Evolutionary conservation across 2,113 vertebrate species (phyloP).

Genomic region (Pedetes capensis): DNA sequence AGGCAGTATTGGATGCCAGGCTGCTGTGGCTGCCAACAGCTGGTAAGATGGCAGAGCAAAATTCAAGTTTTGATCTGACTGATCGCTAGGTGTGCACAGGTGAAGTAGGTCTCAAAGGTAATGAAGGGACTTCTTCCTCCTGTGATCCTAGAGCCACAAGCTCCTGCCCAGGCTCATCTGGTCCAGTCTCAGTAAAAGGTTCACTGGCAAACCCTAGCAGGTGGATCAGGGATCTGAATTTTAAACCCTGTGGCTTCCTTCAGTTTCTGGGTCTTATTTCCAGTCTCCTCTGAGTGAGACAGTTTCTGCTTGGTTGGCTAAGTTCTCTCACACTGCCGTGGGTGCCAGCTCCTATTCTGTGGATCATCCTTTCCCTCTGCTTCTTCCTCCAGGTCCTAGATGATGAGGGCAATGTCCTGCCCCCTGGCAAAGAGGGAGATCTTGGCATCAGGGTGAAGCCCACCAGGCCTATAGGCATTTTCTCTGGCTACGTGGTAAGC

Average conservation of each 20-base stretch:
- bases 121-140: not conserved
- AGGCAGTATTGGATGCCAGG: too few relatives aligned
- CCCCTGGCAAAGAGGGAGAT: constrained; percentile 84
- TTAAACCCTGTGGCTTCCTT: not conserved
- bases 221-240: not conserved
- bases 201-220: not conserved
- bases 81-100: too few relatives aligned
- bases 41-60: not conserved
- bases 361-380: not conserved
- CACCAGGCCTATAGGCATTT: constrained; percentile 84
- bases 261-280: not conserved
- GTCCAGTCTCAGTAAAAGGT: not conserved
- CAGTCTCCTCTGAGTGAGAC: not conserved
- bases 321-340: not conserved
- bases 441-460: constrained; percentile 87
- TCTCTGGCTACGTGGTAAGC: constrained; percentile 87
- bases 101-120: not conserved
- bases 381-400: constrained; percentile 85
- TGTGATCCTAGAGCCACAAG: not conserved
- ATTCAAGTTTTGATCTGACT: not conserved
- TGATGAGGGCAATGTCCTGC: constrained; percentile 81
- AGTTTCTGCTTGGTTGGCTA: not conserved
- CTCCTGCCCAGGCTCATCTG: not conserved
- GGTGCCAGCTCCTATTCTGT: not conserved
- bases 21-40: too few relatives aligned